Evolutionary conservation across 2,797 vertebrate genomes (phyloP).

Genomic region (Hylomyscus alleni): DNA sequence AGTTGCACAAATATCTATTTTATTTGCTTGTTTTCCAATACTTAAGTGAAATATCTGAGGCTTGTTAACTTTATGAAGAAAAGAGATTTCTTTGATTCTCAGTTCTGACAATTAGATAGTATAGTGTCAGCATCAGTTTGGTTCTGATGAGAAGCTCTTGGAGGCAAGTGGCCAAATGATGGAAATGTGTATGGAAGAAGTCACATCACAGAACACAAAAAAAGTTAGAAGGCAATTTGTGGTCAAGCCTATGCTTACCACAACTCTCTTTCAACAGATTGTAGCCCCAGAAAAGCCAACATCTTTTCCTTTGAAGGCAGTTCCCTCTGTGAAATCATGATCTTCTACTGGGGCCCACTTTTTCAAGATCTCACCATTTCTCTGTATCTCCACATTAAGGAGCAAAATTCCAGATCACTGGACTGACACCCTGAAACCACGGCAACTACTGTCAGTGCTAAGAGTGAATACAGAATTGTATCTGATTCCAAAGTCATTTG

Average conservation of each 20-base stretch:
- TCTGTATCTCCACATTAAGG: background rate
- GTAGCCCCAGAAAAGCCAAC: background rate
- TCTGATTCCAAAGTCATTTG: slow-evolving; percentile 53
- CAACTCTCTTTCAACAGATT: background rate
- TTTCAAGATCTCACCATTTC: background rate
- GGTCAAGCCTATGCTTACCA: background rate
- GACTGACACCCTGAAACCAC: background rate
- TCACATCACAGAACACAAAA: background rate
- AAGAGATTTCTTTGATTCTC: background rate
- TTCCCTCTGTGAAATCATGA: background rate
- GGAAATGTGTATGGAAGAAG: background rate
- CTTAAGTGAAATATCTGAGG: background rate
- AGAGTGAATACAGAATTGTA: background rate
- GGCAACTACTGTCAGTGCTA: background rate
- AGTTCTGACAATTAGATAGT: background rate
- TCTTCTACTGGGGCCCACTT: background rate
- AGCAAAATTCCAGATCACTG: background rate
- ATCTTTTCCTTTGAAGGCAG: background rate
- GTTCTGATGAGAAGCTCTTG: background rate
- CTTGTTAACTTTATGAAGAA: background rate
- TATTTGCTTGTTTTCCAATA: background rate
- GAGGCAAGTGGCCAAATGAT: background rate
- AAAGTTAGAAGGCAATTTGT: background rate
- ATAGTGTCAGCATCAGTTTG: background rate
- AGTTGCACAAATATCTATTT: background rate